Evolutionary conservation across 2,888 invertebrate species (phyloP), one percentile per base, ranked within the genome.

Genomic region (Sarcophaga subvicina): DNA sequence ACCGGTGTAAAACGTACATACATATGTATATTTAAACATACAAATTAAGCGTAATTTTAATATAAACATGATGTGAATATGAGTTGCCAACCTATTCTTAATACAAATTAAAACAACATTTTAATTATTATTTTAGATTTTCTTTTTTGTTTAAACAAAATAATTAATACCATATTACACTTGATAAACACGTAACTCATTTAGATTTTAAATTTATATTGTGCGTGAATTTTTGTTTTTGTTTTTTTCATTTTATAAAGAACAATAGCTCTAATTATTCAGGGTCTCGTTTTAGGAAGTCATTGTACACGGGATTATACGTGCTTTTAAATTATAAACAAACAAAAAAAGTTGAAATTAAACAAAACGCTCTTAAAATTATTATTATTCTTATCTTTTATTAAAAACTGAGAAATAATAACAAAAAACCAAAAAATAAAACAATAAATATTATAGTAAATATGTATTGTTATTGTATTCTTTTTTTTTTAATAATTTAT

Each of bases 221-320:
- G 20, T 49, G 37, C 37, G 37, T 37, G 37, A 37, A 37, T 37
- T 37, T 8, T 37, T 37, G 8, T 27, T 37, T 37, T 37, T 37
- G 8, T 37, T 37, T 37, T 10, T 8, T 37, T 37, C 37, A 37
- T 37, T 20, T 77, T 77, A 72, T 83, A 83, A 79, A 63, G 17
- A 22, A 79, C 78, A 78, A 62, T 49, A 73, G 69, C 54, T 73
- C 79, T 79, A 69, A 69, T 83, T 79, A 75, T 83, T 79, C 83
- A 83, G 79, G 69, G 83, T 79, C 67, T 75, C 63, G 59, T 73
- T 73, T 83, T 83, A 83, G 83, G 79, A 83, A 83, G 83, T 79
- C 73, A 73, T 73, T 67, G 62, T 83, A 62, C 62, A 77, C 67
- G 73, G 71, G 6, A 25, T 1, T 45, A 12, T 83, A 83, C 82